These are phyloP conservation scores for Pristionchus arcanus DNA, from an alignment of 2,888 invertebrate species.

Conservation along the genomic window DNA sequence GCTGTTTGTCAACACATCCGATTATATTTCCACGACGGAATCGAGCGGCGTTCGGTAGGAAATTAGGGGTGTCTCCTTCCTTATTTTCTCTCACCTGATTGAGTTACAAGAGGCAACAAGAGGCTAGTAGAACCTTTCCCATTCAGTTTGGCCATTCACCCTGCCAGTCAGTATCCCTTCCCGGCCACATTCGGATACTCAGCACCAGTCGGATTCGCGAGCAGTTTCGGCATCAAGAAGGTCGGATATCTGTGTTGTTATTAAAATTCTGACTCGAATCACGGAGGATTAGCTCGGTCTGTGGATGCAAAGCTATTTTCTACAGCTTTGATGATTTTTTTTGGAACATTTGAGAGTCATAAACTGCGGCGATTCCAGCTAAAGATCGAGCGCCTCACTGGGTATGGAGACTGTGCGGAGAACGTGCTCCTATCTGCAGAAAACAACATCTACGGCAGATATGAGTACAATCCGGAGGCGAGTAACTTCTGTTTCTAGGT, in stretches of 20 bases:
- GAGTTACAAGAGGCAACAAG: too few relatives aligned
- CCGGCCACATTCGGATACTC: slow-evolving; percentile 72
- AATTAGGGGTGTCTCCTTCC: neutral
- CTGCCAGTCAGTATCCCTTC: slow-evolving; percentile 69
- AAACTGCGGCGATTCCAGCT: slow-evolving; percentile 60
- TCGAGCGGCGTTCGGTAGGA: slow-evolving; percentile 64
- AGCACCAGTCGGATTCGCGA: slow-evolving; percentile 71
- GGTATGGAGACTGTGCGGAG: slow-evolving; percentile 67
- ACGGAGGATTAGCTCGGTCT: too few relatives aligned
- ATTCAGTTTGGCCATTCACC: slow-evolving; percentile 65
- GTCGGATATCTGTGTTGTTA: neutral
- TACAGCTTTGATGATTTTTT: too few relatives aligned
- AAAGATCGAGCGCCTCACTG: slow-evolving; percentile 66
- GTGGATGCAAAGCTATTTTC: too few relatives aligned
- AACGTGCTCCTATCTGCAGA: slow-evolving; percentile 13
- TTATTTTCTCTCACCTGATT: too few relatives aligned
- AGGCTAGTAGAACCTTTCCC: neutral
- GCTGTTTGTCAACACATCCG: slow-evolving; percentile 68
- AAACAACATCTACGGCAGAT: slow-evolving; percentile 66
- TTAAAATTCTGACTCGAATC: too few relatives aligned
- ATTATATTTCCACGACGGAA: slow-evolving; percentile 73
- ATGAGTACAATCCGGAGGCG: slow-evolving; percentile 68
- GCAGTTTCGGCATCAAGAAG: slow-evolving; percentile 70
- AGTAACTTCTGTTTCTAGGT: too few relatives aligned
- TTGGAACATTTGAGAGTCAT: too few relatives aligned